A percentile compares a stretch with the other conserved stretches of the same genome.
Evolutionary conservation across 2,113 vertebrate genomes (phyloP).

Genomic region (Pan paniscus): DNA sequence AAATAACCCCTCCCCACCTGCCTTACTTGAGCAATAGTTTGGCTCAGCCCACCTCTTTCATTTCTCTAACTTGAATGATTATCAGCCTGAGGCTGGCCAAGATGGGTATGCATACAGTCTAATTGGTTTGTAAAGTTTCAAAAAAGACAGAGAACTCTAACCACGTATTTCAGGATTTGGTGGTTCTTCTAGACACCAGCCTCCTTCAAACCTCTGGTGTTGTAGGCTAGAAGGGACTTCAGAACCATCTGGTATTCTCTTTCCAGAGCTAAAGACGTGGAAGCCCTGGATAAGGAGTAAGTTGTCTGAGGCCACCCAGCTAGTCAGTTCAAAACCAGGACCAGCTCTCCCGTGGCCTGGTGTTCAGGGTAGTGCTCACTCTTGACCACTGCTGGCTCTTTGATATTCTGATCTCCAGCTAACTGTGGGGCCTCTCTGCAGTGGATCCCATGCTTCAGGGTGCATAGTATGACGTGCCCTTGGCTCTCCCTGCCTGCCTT

Average conservation of each 20-base stretch:
- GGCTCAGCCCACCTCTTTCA: background rate
- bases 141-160: background rate
- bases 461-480: background rate
- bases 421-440: background rate
- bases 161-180: background rate
- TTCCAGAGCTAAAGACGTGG: background rate
- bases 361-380: rapidly evolving
- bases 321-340: background rate
- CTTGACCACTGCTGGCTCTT: background rate
- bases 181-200: background rate
- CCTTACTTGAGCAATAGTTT: background rate
- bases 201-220: too few relatives aligned
- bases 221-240: background rate
- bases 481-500: too few relatives aligned
- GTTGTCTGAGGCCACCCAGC: background rate
- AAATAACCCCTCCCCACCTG: background rate
- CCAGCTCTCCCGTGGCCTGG: background rate
- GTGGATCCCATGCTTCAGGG: background rate
- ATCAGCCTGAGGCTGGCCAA: background rate
- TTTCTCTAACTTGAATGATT: background rate
- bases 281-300: background rate
- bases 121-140: background rate
- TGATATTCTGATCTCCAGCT: background rate
- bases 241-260: background rate
- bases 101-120: background rate